Conservation (phyloP, 2,888 invertebrate species). For the Netelia melanura region DNA sequence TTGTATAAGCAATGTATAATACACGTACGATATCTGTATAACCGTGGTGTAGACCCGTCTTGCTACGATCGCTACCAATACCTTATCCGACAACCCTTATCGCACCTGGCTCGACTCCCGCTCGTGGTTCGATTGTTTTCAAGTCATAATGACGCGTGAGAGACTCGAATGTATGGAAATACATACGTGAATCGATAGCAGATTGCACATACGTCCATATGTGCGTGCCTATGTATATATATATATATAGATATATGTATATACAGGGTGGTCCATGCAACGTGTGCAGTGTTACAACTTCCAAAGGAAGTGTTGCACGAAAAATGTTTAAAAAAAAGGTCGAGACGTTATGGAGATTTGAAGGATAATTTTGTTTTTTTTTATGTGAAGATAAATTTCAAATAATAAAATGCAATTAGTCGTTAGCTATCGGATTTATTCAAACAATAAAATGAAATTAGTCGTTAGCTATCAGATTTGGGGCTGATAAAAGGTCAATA, state of each 20-base stretch:
- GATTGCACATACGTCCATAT: background rate
- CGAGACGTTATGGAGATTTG: too few species aligned
- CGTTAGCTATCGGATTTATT: too few species aligned
- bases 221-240: background rate
- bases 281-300: too few species aligned
- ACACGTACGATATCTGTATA: background rate
- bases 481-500: too few species aligned
- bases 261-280: too few species aligned
- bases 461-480: too few species aligned
- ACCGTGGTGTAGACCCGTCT: background rate
- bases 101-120: constrained; percentile 32
- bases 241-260: background rate
- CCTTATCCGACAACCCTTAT: constrained; percentile 52
- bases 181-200: constrained; percentile 27
- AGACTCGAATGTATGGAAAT: constrained; percentile 6
- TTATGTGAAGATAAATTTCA: too few species aligned
- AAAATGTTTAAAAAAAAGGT: too few species aligned
- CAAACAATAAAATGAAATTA: too few species aligned
- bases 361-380: too few species aligned
- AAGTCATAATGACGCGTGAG: constrained; percentile 57
- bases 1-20: background rate
- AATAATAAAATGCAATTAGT: too few species aligned
- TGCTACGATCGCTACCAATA: constrained; percentile 40
- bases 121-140: constrained; percentile 58
- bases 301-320: too few species aligned